Percentiles rank a stretch among this genome's conserved stretches.
Conservation (phyloP, 1,140 invertebrate species). For the Papilio helenus region DNA sequence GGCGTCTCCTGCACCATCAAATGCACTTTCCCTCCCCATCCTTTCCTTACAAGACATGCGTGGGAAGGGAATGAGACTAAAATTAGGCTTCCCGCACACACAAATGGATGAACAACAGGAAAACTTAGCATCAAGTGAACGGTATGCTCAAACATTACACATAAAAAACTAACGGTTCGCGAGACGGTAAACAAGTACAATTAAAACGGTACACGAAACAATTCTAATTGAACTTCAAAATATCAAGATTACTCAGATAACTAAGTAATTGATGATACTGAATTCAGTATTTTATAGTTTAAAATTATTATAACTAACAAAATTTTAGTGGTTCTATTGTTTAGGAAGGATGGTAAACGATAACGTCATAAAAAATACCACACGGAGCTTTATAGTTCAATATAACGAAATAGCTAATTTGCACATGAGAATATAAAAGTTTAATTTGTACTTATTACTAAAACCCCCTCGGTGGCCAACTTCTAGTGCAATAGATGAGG, state of each 20-base stretch:
- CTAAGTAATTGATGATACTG: neutral
- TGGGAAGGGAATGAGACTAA: no score
- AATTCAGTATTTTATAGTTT: neutral
- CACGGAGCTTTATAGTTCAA: no score
- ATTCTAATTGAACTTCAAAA: neutral
- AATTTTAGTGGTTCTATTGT: neutral
- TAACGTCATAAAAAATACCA: neutral
- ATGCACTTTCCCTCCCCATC: no score
- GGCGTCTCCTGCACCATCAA: no score
- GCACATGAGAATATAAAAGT: no score
- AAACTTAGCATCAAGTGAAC: neutral
- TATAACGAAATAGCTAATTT: no score
- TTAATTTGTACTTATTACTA: no score
- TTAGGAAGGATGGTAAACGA: neutral
- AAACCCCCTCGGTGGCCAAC: no score
- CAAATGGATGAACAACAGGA: neutral
- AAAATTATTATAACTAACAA: no score
- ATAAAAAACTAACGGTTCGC: slow-evolving; percentile 5
- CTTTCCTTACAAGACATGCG: no score
- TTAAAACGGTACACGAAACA: neutral
- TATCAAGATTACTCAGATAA: neutral
- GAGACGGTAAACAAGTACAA: neutral
- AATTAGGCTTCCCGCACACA: no score
- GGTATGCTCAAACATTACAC: neutral
- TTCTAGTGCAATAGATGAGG: no score